Base-by-base conservation (phyloP, 2,113 vertebrate genomes). In the Mugil cephalus region DNA sequence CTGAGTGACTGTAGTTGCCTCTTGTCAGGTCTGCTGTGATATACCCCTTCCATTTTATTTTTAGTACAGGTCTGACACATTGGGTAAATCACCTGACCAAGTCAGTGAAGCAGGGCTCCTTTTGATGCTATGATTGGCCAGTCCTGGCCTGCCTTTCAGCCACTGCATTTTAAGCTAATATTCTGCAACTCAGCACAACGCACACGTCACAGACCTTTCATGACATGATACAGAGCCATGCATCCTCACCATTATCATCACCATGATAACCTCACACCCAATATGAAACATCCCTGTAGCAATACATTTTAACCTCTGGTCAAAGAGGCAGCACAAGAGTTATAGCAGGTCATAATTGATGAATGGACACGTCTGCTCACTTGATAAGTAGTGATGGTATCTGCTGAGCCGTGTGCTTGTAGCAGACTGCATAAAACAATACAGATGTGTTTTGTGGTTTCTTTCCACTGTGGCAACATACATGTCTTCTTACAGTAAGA, bases 381-480 rank as follows among this genome's bases (percentile, higher is more conserved):
- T n/a, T n/a, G n/a, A n/a, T n/a, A n/a, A 53, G 2, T 18, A 7
- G 30, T 18, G 8, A 38, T 39, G 12, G 18, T 7, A n/a, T 50
- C 48, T 69, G 70, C 64, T 63, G 56, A 38, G 42, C 36, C 8
- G 36, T 30, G 56, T 38, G 39, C 15, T 46, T 67, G 24, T 2
- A 11, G 52, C 64, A 54, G 48, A 30, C 45, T 11, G 52, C 35
- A 2, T 45, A 21, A 9, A 4, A 40, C 36, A 30, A 2, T 5
- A 30, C 24, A 30, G 24, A 30, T 5, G 5, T 5, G 3, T 2
- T 30, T 30, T 5, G 5, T 5, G 3, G 24, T 30, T 30, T 30
- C 3, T 30, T 30, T 30, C 24, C 24, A 40, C 47, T 21, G 19
- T 38, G 14, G 12, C 19, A 51, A 36, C 13, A 40, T 6, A 19